phyloP scores from a whole-genome alignment of 2,113 vertebrate species.

The Saccopteryx bilineata region DNA sequence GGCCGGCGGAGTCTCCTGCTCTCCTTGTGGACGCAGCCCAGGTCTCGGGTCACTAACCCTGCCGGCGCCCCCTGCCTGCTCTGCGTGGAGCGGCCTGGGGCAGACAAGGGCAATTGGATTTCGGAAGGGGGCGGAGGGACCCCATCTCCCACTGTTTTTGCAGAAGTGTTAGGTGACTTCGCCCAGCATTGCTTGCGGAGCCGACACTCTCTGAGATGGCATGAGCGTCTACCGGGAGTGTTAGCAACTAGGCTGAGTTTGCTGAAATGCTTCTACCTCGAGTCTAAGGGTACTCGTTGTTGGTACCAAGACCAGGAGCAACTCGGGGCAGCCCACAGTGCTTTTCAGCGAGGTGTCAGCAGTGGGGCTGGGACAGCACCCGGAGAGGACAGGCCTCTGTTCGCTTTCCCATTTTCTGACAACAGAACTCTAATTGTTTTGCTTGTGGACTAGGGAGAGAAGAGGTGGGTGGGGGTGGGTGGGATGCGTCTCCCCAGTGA shows the following conservation, averaged over 20 bases:
- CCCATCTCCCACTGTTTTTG: not conserved
- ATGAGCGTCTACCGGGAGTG: not conserved
- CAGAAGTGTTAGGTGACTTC: not conserved
- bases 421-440: constrained; percentile 38
- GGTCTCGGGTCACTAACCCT: constrained; percentile 57
- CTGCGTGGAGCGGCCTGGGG: not conserved
- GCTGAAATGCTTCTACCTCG: not conserved
- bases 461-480: not conserved
- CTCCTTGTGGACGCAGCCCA: not conserved
- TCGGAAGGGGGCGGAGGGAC: not conserved
- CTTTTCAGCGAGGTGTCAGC: not conserved
- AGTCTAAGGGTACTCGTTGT: not conserved
- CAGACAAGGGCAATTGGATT: not conserved
- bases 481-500: not conserved
- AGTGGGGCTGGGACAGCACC: not conserved
- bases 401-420: not conserved
- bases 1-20: not conserved
- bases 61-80: constrained; percentile 79
- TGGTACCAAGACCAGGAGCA: not conserved
- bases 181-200: not conserved
- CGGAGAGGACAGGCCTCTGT: not conserved
- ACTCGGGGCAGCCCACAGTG: not conserved
- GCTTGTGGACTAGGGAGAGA: not conserved
- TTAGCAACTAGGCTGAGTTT: not conserved
- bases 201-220: not conserved